Conservation (phyloP, 2,888 invertebrate genomes). For the Congeria kusceri region DNA sequence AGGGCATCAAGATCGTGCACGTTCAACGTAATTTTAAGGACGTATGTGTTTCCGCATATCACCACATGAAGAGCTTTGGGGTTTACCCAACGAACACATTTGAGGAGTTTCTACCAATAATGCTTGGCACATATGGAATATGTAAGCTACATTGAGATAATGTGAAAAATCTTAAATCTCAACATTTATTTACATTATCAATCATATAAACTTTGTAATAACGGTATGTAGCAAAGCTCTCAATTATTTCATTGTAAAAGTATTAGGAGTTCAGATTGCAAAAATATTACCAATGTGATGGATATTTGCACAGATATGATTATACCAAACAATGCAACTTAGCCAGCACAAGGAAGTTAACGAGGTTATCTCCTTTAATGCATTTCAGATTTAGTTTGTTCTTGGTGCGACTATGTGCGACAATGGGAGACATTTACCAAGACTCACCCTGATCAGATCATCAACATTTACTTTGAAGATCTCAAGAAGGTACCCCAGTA, state of each 20-base stretch:
- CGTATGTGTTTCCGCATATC: constrained; percentile 23
- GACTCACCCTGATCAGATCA: constrained; percentile 4
- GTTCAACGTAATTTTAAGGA: constrained; percentile 38
- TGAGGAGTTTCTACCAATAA: too few species aligned
- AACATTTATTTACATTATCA: too few species aligned
- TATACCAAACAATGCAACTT: too few species aligned
- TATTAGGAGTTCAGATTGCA: too few species aligned
- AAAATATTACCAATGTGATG: too few species aligned
- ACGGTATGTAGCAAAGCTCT: too few species aligned
- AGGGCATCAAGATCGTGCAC: constrained; percentile 33
- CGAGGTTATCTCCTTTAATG: not conserved
- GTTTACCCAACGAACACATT: constrained; percentile 7
- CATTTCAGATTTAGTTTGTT: not conserved
- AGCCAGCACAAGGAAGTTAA: too few species aligned
- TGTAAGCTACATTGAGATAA: too few species aligned
- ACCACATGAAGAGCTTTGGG: constrained; percentile 8
- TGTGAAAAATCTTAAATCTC: too few species aligned
- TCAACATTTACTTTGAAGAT: constrained; percentile 18
- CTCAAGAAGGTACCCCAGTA: constrained; percentile 10
- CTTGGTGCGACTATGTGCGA: not conserved
- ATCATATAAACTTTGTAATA: too few species aligned
- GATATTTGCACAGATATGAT: too few species aligned
- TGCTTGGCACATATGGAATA: too few species aligned
- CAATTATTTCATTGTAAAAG: not conserved
- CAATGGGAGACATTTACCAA: constrained; percentile 21